Conservation (phyloP, 1,140 invertebrate genomes). For the Caenorhabditis latens region DNA sequence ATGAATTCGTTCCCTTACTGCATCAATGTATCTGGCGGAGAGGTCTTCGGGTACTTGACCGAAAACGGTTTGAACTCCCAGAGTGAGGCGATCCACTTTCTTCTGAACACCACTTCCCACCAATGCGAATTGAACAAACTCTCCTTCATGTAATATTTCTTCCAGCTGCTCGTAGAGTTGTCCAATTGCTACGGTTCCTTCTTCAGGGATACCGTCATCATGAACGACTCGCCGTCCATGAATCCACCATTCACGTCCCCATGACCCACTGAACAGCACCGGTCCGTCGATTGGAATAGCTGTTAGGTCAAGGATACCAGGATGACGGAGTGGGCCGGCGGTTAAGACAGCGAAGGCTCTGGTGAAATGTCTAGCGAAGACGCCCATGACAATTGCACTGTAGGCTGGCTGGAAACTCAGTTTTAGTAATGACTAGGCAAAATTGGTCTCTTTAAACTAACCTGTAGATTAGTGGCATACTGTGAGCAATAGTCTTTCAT, state of each 20-base stretch:
- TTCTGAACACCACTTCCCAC: conserved; percentile 76
- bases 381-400: conserved; percentile 73
- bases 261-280: conserved; percentile 76
- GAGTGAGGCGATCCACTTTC: conserved; percentile 76
- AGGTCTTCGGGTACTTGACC: conserved; percentile 74
- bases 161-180: conserved; percentile 67
- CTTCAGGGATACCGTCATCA: conserved; percentile 75
- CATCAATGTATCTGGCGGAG: conserved; percentile 74
- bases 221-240: conserved; percentile 74
- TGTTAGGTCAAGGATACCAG: conserved; percentile 77
- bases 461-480: conserved; percentile 77
- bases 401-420: conserved; percentile 72
- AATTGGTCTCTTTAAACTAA: background rate
- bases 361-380: conserved; percentile 73
- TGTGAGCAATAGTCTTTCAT: conserved; percentile 78
- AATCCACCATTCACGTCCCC: conserved; percentile 78
- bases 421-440: background rate
- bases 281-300: conserved; percentile 76
- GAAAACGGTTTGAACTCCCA: conserved; percentile 77
- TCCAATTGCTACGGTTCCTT: conserved; percentile 72
- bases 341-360: conserved; percentile 74
- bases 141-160: conserved; percentile 56
- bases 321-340: conserved; percentile 72
- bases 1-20: conserved; percentile 74
- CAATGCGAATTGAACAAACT: conserved; percentile 72